Base-by-base conservation (phyloP, 2,113 vertebrate species). In the Propithecus coquereli region DNA sequence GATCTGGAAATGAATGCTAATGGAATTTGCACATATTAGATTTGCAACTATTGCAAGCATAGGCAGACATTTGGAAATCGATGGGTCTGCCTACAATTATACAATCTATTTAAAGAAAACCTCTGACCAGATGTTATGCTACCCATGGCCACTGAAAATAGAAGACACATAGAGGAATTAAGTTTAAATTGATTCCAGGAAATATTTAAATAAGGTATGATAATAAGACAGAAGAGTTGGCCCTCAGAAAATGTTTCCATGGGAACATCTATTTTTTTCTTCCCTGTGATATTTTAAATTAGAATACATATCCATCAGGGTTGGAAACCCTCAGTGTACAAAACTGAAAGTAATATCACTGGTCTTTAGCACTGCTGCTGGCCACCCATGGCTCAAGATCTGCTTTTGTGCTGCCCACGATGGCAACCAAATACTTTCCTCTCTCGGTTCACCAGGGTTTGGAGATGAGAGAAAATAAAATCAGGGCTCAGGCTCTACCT, bases 141-240 rank as follows among this genome's bases (percentile, higher is more conserved):
- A 47, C 54, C 45, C 65, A 59, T 43, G 77, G 37, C 37, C 71
- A 92, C 71, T 18, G 40, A 81, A 95, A 71, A 83, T 13, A 80
- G 80, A 94, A 96, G 73, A 57, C 37, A 37, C 66, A 68, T 18
- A 82, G 88, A 87, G 89, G 57, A 82, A 92, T 90, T 84, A 77
- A 65, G 66, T 87, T 90, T 65, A 96, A 88, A 79, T 54, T 50
- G 87, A 95, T 86, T 94, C 88, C 52, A 94, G 95, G 91, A 96
- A 97, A 94, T 97, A 95, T 95, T 95, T 90, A 97, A 97, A 94
- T 96, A 95, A 94, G 93, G 95, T 96, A 96, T 90, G 96, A 84
- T 97, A 96, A 97, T 95, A 68, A 96, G 95, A 85, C 66, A 96
- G 92, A 94, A 79, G 91, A 96, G 83, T 82, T 93, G 73, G 96